These are phyloP conservation scores for Coendou prehensilis DNA, from an alignment of 2,797 vertebrate genomes.

Conservation along the genomic window DNA sequence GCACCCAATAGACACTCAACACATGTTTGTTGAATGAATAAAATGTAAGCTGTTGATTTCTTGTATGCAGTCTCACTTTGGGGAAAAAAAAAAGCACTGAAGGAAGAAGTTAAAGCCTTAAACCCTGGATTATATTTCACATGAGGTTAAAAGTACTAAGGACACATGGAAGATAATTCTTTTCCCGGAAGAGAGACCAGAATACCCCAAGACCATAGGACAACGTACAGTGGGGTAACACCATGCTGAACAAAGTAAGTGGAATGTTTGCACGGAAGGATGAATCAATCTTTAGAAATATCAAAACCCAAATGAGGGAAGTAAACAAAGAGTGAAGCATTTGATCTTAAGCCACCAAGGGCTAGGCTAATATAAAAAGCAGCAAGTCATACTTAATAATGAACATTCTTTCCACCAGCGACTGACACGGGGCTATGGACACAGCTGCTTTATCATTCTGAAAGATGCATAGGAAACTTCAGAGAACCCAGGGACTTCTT, in stretches of 20 bases:
- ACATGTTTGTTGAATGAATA: slow-evolving; percentile 52
- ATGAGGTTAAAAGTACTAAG: background rate
- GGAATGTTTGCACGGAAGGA: slow-evolving; percentile 52
- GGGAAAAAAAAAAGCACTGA: slow-evolving; percentile 1
- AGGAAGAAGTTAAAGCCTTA: slow-evolving; percentile 28
- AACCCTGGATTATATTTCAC: background rate
- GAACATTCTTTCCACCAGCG: slow-evolving; percentile 50
- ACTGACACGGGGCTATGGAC: background rate
- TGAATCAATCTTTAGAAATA: slow-evolving; percentile 51
- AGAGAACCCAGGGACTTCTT: background rate
- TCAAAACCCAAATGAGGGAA: background rate
- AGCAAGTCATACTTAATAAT: slow-evolving; percentile 34
- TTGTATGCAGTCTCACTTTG: slow-evolving; percentile 38
- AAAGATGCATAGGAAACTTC: slow-evolving; percentile 6
- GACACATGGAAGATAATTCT: background rate
- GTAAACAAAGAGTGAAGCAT: background rate
- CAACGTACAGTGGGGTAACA: background rate
- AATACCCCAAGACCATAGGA: background rate
- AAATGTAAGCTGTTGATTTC: slow-evolving; percentile 23
- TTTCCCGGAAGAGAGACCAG: background rate
- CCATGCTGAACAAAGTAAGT: background rate
- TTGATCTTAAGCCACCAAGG: background rate
- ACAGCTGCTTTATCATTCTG: slow-evolving; percentile 6
- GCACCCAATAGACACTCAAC: background rate
- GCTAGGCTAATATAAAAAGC: slow-evolving; percentile 54